Conservation (phyloP, 2,888 invertebrate species). For the Metallyticus violacea region DNA sequence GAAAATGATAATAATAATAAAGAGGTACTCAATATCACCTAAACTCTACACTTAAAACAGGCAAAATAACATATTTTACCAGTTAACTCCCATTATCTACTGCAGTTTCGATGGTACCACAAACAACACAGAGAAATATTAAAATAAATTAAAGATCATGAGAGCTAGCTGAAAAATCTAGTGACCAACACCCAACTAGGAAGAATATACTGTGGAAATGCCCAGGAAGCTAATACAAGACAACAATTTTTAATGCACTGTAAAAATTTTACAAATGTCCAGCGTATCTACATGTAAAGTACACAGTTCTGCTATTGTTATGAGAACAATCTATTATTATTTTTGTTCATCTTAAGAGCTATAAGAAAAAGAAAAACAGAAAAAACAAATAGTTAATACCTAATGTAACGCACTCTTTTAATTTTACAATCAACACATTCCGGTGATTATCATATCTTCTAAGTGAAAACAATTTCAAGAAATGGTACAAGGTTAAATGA, state of each 20-base stretch:
- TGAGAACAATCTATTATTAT: no score
- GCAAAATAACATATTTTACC: background rate
- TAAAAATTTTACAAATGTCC: background rate
- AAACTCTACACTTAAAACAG: background rate
- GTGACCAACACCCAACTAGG: background rate
- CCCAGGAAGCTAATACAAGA: conserved; percentile 10
- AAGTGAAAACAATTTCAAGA: no score
- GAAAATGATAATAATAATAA: background rate
- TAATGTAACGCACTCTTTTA: no score
- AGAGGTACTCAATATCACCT: background rate
- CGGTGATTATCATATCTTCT: no score
- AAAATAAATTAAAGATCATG: background rate
- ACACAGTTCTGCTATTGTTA: no score
- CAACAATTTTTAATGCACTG: background rate
- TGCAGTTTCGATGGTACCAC: conserved; percentile 13
- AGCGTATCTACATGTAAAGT: background rate
- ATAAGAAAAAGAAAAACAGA: no score
- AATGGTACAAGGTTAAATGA: no score
- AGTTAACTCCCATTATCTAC: background rate
- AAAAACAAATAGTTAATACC: no score
- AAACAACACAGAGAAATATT: conserved; percentile 8
- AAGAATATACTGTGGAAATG: background rate
- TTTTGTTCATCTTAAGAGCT: no score
- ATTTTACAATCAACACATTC: no score
- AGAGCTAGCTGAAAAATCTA: conserved; percentile 15